A percentile compares a stretch with the other conserved stretches of the same genome.
Evolutionary conservation across 2,113 vertebrate species (phyloP).

Genomic region (Seriola rivoliana): DNA sequence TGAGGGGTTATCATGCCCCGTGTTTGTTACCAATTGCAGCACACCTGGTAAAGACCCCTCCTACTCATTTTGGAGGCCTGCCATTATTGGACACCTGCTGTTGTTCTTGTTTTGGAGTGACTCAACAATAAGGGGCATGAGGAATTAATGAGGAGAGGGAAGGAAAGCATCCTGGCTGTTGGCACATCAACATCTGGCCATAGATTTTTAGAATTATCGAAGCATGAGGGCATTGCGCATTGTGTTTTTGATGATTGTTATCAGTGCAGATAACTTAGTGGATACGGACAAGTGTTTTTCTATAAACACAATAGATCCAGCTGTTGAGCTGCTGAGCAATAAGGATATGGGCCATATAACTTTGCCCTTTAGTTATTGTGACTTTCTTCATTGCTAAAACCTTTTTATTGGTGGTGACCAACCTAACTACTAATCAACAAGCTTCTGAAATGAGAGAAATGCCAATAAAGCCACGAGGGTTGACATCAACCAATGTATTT

Average conservation of each 20-base stretch:
- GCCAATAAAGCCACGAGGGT: constrained; percentile 47
- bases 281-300: constrained; percentile 27
- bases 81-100: constrained; percentile 80
- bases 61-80: constrained; percentile 62
- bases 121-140: constrained; percentile 68
- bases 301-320: constrained; percentile 31
- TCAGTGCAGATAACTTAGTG: constrained; percentile 57
- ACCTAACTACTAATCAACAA: constrained; percentile 31
- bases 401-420: constrained; percentile 31
- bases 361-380: constrained; percentile 1
- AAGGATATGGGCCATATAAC: not conserved
- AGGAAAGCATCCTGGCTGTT: constrained; percentile 63
- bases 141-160: constrained; percentile 78
- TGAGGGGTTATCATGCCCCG: constrained; percentile 80
- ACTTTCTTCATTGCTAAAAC: constrained; percentile 19
- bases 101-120: constrained; percentile 77
- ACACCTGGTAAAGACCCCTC: constrained; percentile 83
- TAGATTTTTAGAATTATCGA: constrained; percentile 58
- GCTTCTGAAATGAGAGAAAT: constrained; percentile 25
- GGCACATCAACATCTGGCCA: constrained; percentile 79
- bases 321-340: constrained; percentile 32
- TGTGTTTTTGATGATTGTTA: constrained; percentile 78
- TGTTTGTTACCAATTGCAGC: constrained; percentile 65
- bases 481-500: constrained; percentile 36
- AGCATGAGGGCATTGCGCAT: constrained; percentile 64